Percentiles rank a stretch among this genome's conserved stretches.
phyloP scores from a whole-genome alignment of 2,113 vertebrate genomes.

The Litocranius walleri region DNA sequence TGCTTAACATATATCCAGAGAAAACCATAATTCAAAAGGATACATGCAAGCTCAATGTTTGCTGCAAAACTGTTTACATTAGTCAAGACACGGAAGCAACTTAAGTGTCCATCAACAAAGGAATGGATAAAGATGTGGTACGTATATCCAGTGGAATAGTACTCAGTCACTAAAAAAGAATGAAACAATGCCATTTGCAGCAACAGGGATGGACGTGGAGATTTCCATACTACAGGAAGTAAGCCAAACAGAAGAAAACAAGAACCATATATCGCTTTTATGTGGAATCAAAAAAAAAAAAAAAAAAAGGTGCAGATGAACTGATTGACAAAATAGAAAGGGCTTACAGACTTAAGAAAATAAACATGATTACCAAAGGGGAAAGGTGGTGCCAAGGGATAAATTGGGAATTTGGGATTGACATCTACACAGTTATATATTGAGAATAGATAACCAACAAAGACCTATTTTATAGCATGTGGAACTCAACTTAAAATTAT shows the following conservation, averaged over 20 bases:
- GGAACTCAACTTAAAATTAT: background rate
- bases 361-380: background rate
- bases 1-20: background rate
- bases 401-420: background rate
- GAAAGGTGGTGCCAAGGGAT: background rate
- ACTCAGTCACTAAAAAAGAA: background rate
- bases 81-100: background rate
- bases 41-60: background rate
- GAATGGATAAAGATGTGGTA: background rate
- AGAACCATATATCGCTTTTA: background rate
- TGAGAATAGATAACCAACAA: background rate
- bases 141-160: background rate
- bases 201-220: background rate
- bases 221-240: background rate
- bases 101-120: background rate
- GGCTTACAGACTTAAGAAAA: background rate
- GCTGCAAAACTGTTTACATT: background rate
- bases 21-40: background rate
- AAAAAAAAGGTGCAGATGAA: background rate
- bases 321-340: background rate
- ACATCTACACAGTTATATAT: background rate
- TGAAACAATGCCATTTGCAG: background rate
- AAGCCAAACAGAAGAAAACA: background rate
- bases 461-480: background rate
- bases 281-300: background rate